Evolutionary conservation across 2,888 invertebrate species (phyloP).

Genomic region (Pycnomerus fuliginosus): DNA sequence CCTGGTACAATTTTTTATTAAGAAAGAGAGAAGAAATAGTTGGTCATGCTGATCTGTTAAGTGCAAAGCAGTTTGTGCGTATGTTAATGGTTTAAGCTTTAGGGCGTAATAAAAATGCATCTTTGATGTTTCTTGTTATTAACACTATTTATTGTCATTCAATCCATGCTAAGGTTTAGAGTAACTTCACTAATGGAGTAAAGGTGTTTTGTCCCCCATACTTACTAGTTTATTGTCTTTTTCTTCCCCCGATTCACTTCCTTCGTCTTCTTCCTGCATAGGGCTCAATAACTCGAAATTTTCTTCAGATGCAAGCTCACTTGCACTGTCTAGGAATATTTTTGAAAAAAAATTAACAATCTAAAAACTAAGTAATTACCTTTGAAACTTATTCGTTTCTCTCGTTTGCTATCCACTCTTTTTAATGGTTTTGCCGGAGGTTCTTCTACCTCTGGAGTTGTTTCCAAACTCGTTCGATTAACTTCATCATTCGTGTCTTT

Average conservation of each 20-base stretch:
- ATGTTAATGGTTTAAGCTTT: no score
- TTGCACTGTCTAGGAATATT: conserved; percentile 50
- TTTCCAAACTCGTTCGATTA: conserved; percentile 1
- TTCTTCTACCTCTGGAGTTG: conserved; percentile 23
- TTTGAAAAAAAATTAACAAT: background rate
- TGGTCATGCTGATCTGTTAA: no score
- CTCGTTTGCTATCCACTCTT: conserved; percentile 45
- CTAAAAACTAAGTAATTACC: no score
- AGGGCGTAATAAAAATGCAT: no score
- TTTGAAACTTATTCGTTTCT: conserved; percentile 59
- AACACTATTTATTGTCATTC: background rate
- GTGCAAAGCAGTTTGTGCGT: no score
- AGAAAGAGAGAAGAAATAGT: background rate
- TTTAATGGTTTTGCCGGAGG: conserved; percentile 34
- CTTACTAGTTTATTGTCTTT: conserved; percentile 52
- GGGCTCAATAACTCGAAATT: conserved; percentile 47
- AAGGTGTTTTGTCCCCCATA: conserved; percentile 54
- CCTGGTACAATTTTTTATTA: conserved; percentile 13
- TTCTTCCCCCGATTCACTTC: conserved; percentile 33
- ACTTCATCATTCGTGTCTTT: conserved; percentile 19
- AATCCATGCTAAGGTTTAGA: conserved; percentile 1
- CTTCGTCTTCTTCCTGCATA: conserved; percentile 49
- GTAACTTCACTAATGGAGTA: conserved; percentile 59
- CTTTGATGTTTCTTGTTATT: no score
- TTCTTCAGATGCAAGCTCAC: conserved; percentile 60